Evolutionary conservation across 1,140 invertebrate genomes (phyloP).

Genomic region (Conopomorpha cramerella): DNA sequence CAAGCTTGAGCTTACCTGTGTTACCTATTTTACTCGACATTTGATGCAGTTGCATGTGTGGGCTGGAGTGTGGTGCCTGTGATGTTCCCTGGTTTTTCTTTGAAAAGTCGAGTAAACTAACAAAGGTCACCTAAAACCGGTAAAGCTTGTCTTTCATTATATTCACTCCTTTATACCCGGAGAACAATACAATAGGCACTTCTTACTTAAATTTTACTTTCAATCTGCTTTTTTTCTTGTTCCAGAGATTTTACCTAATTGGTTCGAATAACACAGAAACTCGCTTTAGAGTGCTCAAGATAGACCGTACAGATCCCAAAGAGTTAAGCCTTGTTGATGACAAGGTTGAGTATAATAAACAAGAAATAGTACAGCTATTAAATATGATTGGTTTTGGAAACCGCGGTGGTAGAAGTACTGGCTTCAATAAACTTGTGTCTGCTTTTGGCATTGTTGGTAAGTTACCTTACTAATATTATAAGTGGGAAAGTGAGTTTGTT

Average conservation of each 20-base stretch:
- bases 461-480: too few species aligned
- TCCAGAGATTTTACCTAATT: constrained; percentile 87
- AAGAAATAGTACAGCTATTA: constrained; percentile 84
- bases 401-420: constrained; percentile 62
- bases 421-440: constrained; percentile 78
- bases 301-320: constrained; percentile 85
- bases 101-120: too few species aligned
- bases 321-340: constrained; percentile 87
- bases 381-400: constrained; percentile 85
- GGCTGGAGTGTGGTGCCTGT: too few species aligned
- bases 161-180: too few species aligned
- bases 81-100: too few species aligned
- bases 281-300: constrained; percentile 89
- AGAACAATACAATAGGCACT: too few species aligned
- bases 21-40: too few species aligned
- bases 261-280: constrained; percentile 94
- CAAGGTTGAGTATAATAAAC: constrained; percentile 86
- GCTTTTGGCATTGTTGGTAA: constrained; percentile 92
- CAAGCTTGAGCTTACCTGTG: too few species aligned
- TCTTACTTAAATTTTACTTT: constrained; percentile 5
- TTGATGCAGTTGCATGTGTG: too few species aligned
- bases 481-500: too few species aligned
- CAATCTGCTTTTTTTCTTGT: constrained; percentile 12
- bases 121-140: too few species aligned
- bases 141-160: too few species aligned